Base-by-base conservation (phyloP, 2,888 invertebrate genomes). In the Lithosia quadra region DNA sequence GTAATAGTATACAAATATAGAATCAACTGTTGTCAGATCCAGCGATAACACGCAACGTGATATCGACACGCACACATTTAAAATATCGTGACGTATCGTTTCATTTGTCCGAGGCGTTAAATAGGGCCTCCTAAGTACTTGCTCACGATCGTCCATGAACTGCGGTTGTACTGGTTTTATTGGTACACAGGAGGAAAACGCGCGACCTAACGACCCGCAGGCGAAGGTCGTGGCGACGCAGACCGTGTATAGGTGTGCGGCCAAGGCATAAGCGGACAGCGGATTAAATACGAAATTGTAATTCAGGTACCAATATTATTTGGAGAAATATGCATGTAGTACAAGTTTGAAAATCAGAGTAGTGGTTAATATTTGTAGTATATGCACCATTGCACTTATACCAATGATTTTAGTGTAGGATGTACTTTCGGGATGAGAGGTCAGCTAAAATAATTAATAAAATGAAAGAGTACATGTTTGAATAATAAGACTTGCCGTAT, bases 131-230 rank as follows among this genome's bases (percentile, higher is more conserved):
- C 73, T 78, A 69, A 82, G 69, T 71, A 72, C 65, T 58, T 65
- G 63, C 68, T 77, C 78, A 84, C 74, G 73, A 69, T 34, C 68
- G 84, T 76, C 84, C 85, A 60, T 86, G 86, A 84, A 83, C 84
- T 68, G 73, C 66, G 67, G 71, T 62, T 56, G 77, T 79, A 76
- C 75, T 69, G 72, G 80, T 81, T 82, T 80, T 81, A 81, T 80
- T 78, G 78, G 85, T 83, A 79, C 83, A 83, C 79, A 77, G 83
- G 81, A 86, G 86, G 85, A 86, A 84, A 85, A 86, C 72, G 65
- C 72, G 64, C 73, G 78, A 77, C 80, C 81, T 63, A 67, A 67
- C 77, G 81, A 81, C 81, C 80, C 59, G 79, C 73, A 75, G 81
- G 67, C 83, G 84, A 85, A 90, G 90, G 90, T 88, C 86, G 75